Evolutionary conservation across 2,113 vertebrate species (phyloP).

Genomic region (Cyprichromis sp.): DNA sequence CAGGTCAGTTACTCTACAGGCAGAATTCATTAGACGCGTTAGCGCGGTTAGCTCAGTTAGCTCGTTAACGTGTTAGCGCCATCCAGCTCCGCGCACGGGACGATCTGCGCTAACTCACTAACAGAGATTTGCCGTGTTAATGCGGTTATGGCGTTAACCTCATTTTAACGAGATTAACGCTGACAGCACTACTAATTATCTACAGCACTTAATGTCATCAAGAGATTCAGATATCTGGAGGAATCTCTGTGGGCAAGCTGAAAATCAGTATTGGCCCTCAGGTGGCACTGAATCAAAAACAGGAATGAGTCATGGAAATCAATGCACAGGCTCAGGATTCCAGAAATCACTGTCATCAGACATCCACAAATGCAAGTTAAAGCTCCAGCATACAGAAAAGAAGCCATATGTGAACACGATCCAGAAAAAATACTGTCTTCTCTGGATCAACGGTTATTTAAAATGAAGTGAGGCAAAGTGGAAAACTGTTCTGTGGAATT

Average conservation of each 20-base stretch:
- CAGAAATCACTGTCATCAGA: background rate
- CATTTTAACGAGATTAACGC: background rate
- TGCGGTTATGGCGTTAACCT: background rate
- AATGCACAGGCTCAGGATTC: background rate
- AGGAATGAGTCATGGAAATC: background rate
- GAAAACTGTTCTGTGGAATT: background rate
- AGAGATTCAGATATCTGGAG: background rate
- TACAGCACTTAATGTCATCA: background rate
- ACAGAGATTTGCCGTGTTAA: background rate
- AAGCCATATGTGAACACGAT: background rate
- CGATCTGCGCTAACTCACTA: background rate
- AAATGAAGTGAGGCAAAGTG: background rate
- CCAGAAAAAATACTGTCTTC: background rate
- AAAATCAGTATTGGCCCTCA: background rate
- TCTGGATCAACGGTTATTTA: background rate
- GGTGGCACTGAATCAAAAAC: background rate
- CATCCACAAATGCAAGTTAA: background rate
- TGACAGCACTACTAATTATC: background rate
- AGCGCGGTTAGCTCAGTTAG: background rate
- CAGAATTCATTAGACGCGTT: background rate
- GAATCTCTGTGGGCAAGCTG: background rate
- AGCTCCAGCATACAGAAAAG: background rate
- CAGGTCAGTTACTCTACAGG: background rate
- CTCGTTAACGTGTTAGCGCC: background rate
- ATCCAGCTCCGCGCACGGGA: accelerated